Evolutionary conservation across 2,888 invertebrate genomes (phyloP).

Genomic region (Parnassius orleans): DNA sequence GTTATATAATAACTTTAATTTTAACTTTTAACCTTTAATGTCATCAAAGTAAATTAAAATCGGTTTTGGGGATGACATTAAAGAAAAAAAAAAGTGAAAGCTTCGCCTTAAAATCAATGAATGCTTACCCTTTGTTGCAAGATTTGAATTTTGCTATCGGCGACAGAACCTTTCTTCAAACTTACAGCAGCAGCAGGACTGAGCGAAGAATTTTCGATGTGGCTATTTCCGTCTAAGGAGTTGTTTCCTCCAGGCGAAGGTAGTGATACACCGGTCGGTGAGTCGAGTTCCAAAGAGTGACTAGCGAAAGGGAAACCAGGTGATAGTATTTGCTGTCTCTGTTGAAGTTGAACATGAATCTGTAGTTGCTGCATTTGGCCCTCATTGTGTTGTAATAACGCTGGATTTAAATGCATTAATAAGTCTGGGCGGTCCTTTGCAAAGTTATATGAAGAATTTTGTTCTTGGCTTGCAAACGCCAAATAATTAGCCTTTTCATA

Average conservation of each 20-base stretch:
- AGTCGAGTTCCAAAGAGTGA: constrained; percentile 86
- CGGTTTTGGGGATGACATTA: constrained; percentile 48
- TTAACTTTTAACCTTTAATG: constrained; percentile 54
- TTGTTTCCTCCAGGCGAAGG: constrained; percentile 90
- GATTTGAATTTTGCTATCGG: constrained; percentile 83
- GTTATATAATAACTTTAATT: constrained; percentile 54
- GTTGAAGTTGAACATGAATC: constrained; percentile 86
- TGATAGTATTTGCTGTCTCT: constrained; percentile 82
- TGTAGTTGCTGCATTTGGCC: constrained; percentile 84
- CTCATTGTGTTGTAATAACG: constrained; percentile 76
- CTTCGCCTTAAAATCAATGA: constrained; percentile 81
- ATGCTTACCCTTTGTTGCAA: constrained; percentile 94
- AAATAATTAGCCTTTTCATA: constrained; percentile 76
- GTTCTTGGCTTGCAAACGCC: constrained; percentile 72
- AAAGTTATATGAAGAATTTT: constrained; percentile 81
- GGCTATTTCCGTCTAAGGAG: constrained; percentile 84
- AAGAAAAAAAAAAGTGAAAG: constrained; percentile 65
- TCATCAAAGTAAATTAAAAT: constrained; percentile 43
- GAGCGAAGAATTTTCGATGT: constrained; percentile 81
- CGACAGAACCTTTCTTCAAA: constrained; percentile 82
- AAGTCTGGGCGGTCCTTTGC: constrained; percentile 83
- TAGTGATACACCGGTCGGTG: constrained; percentile 87
- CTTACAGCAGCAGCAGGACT: constrained; percentile 86
- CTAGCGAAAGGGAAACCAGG: constrained; percentile 83
- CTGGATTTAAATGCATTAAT: constrained; percentile 80